Base-by-base conservation (phyloP, 2,888 invertebrate genomes). In the Elmis aenea region DNA sequence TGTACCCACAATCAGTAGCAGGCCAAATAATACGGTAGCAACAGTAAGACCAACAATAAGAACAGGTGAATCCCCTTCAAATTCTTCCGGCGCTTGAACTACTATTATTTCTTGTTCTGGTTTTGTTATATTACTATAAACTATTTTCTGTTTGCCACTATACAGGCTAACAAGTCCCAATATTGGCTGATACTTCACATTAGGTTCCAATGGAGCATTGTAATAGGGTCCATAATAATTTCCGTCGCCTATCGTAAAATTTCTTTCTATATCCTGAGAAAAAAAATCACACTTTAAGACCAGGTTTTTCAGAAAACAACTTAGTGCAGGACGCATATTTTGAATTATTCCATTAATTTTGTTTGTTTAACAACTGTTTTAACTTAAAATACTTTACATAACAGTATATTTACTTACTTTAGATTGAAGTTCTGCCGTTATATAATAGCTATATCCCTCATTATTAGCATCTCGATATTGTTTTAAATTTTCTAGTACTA, bases 221-320 rank as follows among this genome's bases (percentile, higher is more conserved):
- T 75, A 79, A 59, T 79, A 90, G 0, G 77, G 78, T 44, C 85
- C 84, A 59, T 90, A 86, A 2, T 68, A 75, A 42, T 71, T 72
- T 5, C 77, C 77, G 66, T 92, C 85, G 3, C 93, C 93, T 25
- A 93, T 78, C 1, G 75, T 70, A 64, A 93, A 93, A 32, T 74
- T 73, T 50, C 75, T 72, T 24, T 76, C 68, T 5, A 80, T 74
- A 42, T 79, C 75, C 62, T 71, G 49, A 21, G 55, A 55, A 27
- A 33, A n/a, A n/a, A n/a, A n/a, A n/a, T n/a, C n/a, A n/a, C n/a
- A n/a, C n/a, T n/a, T n/a, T n/a, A n/a, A n/a, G n/a, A n/a, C n/a
- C n/a, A n/a, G n/a, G n/a, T n/a, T n/a, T n/a, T n/a, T n/a, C n/a
- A n/a, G n/a, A n/a, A n/a, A n/a, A n/a, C n/a, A n/a, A n/a, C n/a